A percentile compares a stretch with the other conserved stretches of the same genome.
Conservation (phyloP, 2,888 invertebrate species). For the Penaeus monodon region DNA sequence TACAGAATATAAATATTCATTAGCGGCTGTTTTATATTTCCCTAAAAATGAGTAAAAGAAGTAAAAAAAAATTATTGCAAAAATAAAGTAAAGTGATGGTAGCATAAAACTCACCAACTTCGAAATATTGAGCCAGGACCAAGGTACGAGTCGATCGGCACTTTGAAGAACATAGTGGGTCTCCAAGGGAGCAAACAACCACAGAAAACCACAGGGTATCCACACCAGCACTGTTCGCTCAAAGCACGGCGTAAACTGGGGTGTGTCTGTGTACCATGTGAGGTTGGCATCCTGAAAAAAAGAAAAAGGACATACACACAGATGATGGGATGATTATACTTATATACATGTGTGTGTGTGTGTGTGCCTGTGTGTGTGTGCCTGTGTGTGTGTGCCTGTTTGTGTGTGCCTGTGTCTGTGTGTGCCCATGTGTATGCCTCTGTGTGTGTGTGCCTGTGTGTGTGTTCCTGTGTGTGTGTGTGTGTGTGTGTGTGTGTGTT, state of each 20-base stretch:
- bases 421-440: too few relatives aligned
- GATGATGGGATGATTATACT: not conserved
- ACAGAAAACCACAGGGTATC: constrained; percentile 89
- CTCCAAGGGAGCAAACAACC: constrained; percentile 82
- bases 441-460: too few relatives aligned
- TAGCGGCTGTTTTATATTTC: too few relatives aligned
- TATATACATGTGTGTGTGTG: not conserved
- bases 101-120: constrained; percentile 67
- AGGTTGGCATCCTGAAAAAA: constrained; percentile 79
- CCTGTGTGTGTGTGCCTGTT: too few relatives aligned
- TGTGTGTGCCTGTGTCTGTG: too few relatives aligned
- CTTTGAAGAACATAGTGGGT: constrained; percentile 57
- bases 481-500: too few relatives aligned
- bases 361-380: too few relatives aligned
- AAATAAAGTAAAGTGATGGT: not conserved
- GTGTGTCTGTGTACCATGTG: constrained; percentile 86
- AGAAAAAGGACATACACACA: not conserved
- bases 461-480: too few relatives aligned
- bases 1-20: too few relatives aligned
- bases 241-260: constrained; percentile 91
- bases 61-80: not conserved
- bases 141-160: constrained; percentile 66
- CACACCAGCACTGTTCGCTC: constrained; percentile 90
- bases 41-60: too few relatives aligned
- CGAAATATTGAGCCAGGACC: constrained; percentile 78